Evolutionary conservation across 2,113 vertebrate genomes (phyloP), one percentile per base, ranked within the genome.

Genomic region (Protobothrops mucrosquamatus): DNA sequence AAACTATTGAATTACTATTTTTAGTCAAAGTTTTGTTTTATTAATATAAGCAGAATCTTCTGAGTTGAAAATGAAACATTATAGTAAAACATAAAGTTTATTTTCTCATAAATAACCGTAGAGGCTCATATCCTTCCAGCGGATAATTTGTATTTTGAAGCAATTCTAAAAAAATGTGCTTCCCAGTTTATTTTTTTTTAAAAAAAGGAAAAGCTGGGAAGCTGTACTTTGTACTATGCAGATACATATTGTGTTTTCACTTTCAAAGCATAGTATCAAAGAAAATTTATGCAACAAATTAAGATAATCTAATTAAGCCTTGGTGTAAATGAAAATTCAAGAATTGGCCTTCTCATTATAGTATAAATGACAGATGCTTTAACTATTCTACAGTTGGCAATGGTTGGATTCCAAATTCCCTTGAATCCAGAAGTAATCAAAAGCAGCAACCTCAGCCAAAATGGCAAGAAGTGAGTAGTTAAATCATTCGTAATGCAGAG

Each of bases 301-400:
- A 85, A 85, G 69, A 54, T 89, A 89, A 92, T 89, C 91, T 92
- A 92, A 92, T 92, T 92, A 92, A 89, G 64, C 9, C 34, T 56
- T 5, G 5, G 52, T 46, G 24, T 56, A 89, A 89, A 89, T 29
- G 22, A 89, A 89, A 92, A 57, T 92, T 92, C 20, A 14, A 85
- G 51, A 89, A 89, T 56, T 92, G 92, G 87, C 64, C 24, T 89
- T 92, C 39, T 54, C 54, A 43, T 89, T 85, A 69, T 23, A 56
- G 48, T 85, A 69, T n/a, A 56, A 69, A 85, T 89, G 92, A 92
- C 92, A 89, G 92, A 57, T 89, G 87, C 64, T 89, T 92, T 81
- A 89, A 89, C 34, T 92, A 20, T 57, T 92, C 52, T 89, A 48
- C 64, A 34, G 89, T 89, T 92, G 92, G 87, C 87, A 92, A n/a